Evolutionary conservation across 2,113 vertebrate genomes (phyloP), one percentile per base, ranked within the genome.

Genomic region (Limnothrissa miodon): DNA sequence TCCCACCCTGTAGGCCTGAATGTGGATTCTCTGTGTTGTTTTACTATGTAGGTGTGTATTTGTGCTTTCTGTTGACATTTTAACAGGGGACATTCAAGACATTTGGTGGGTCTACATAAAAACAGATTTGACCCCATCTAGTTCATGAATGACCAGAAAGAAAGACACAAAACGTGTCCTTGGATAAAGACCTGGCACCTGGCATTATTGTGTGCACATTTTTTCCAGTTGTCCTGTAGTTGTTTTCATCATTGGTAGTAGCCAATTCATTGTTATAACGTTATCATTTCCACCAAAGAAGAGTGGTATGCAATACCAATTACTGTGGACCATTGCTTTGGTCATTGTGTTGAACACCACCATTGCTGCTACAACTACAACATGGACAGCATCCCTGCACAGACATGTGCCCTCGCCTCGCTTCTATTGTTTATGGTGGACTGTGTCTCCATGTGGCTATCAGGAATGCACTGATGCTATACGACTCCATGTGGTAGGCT

Each of bases 201-300:
- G 10, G 4, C 33, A 29, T 36, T 4, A 17, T 13, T 74, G 66
- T 66, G 7, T 66, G n/a, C 33, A 17, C 10, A 33, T 15, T 4
- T 74, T 2, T 39, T 36, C 11, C 51, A 56, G 4, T 6, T 56
- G 51, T 23, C 51, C 0, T 23, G 3, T 0, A 56, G 51, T 23
- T 56, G 19, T 56, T 23, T 56, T 56, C 7, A 56, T 56, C 51
- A 56, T 51, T 19, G 21, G 17, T 23, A 56, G 51, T 23, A 21
- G 23, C 51, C 4, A 56, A 74, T 74, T 36, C 29, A 36, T 36
- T 17, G n/a, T n/a, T n/a, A n/a, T n/a, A 17, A 4, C 19, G 4
- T 74, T 74, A 36, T 62, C 0, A 62, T 74, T 74, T 74, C 29
- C 66, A 39, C 66, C 66, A 74, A 74, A 74, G 66, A 74, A 74